Conservation (phyloP, 2,888 invertebrate genomes). For the Ormyrus thymus region DNA sequence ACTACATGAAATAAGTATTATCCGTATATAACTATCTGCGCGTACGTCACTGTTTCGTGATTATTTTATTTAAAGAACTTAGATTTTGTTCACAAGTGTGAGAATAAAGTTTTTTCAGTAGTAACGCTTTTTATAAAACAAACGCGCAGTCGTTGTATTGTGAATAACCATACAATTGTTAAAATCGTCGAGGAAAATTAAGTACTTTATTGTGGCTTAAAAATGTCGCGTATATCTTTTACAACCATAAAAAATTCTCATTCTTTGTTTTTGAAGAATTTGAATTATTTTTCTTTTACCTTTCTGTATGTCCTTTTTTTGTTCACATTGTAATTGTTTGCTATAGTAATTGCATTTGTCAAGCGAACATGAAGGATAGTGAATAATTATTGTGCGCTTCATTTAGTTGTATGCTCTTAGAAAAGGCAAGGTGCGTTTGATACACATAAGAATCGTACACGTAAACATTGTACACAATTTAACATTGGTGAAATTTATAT, state of each 20-base stretch:
- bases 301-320: constrained; percentile 33
- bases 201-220: constrained; percentile 49
- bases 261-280: not conserved
- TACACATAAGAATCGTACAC: no score
- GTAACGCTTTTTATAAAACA: constrained; percentile 16
- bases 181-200: constrained; percentile 48
- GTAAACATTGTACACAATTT: no score
- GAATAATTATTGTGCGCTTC: constrained; percentile 24
- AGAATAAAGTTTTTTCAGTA: not conserved
- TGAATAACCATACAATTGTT: constrained; percentile 43
- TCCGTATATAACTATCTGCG: not conserved
- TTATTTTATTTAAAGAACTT: constrained; percentile 7
- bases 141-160: constrained; percentile 49
- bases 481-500: no score
- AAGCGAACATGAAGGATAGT: constrained; percentile 42
- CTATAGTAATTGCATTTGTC: constrained; percentile 36
- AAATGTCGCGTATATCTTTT: not conserved
- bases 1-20: constrained; percentile 12
- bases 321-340: constrained; percentile 13
- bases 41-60: not conserved
- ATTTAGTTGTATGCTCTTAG: constrained; percentile 3
- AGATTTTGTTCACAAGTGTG: not conserved
- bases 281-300: not conserved
- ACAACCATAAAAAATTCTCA: not conserved
- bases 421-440: no score